phyloP scores from a whole-genome alignment of 2,113 vertebrate genomes.

The Alces alces region DNA sequence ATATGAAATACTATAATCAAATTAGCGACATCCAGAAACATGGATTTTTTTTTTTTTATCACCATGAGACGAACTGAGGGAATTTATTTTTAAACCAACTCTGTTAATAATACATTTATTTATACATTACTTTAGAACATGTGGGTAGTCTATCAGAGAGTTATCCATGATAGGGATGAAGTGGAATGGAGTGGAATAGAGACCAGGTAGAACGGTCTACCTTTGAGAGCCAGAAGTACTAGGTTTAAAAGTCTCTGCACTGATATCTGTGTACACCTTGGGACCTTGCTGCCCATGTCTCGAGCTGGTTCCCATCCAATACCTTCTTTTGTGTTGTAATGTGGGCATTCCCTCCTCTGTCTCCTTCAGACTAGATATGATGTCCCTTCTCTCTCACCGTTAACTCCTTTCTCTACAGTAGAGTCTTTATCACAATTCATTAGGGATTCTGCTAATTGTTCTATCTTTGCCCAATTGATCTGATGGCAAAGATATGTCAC shows the following conservation, averaged over 20 bases:
- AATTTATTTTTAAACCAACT: neutral
- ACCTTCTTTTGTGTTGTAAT: neutral
- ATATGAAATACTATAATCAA: constrained; percentile 7
- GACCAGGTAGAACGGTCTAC: neutral
- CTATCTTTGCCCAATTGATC: neutral
- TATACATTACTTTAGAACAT: neutral
- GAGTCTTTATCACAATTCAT: neutral
- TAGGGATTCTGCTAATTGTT: neutral
- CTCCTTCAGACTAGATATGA: neutral
- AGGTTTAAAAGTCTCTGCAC: neutral
- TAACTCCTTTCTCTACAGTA: neutral
- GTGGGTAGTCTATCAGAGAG: neutral
- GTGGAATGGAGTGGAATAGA: neutral
- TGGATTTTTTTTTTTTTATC: constrained; percentile 10
- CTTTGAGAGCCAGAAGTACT: neutral
- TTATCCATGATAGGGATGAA: neutral
- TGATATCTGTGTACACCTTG: neutral
- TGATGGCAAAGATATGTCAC: neutral
- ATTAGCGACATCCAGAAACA: neutral
- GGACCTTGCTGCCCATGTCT: rapidly evolving
- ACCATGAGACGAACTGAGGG: neutral
- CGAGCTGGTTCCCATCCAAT: neutral
- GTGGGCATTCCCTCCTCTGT: neutral
- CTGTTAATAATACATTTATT: neutral
- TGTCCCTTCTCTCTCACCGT: neutral